These are phyloP conservation scores for Meta bourneti DNA, from an alignment of 2,888 invertebrate genomes.

Conservation along the genomic window DNA sequence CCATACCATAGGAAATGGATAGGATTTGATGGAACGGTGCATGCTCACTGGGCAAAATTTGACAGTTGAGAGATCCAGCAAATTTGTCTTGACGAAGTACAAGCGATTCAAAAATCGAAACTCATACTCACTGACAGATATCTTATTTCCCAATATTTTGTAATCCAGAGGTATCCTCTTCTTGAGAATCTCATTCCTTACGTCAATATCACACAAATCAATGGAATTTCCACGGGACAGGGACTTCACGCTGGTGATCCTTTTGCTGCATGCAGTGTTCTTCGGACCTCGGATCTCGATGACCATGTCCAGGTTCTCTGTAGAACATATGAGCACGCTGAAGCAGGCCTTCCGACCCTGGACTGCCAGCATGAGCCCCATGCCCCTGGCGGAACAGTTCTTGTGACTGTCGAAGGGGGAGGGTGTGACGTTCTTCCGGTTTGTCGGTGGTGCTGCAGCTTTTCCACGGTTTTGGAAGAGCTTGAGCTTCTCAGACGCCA, in stretches of 20 bases:
- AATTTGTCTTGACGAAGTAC: too few relatives aligned
- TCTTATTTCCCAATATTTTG: conserved; percentile 75
- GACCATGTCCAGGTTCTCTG: conserved; percentile 77
- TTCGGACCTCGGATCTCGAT: conserved; percentile 80
- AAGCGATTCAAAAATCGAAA: too few relatives aligned
- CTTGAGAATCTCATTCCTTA: neutral
- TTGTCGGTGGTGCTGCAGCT: neutral
- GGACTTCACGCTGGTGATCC: conserved; percentile 25
- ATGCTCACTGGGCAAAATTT: too few relatives aligned
- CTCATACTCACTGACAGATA: conserved; percentile 72
- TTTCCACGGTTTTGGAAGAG: neutral
- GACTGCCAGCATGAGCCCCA: conserved; percentile 80
- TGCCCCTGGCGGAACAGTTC: conserved; percentile 79
- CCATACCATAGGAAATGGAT: too few relatives aligned
- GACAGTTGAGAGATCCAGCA: too few relatives aligned
- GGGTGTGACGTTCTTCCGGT: neutral
- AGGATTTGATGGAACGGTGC: too few relatives aligned
- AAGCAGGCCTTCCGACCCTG: conserved; percentile 80
- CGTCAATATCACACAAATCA: neutral
- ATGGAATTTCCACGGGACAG: neutral
- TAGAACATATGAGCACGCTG: conserved; percentile 78
- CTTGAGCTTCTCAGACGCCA: conserved; percentile 77
- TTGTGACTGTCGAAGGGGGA: conserved; percentile 8
- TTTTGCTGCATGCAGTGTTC: conserved; percentile 78
- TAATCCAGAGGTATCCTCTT: conserved; percentile 78